Percentiles rank a stretch among this genome's conserved stretches.
phyloP scores from a whole-genome alignment of 2,888 invertebrate species.

The Amphimallon solstitiale region DNA sequence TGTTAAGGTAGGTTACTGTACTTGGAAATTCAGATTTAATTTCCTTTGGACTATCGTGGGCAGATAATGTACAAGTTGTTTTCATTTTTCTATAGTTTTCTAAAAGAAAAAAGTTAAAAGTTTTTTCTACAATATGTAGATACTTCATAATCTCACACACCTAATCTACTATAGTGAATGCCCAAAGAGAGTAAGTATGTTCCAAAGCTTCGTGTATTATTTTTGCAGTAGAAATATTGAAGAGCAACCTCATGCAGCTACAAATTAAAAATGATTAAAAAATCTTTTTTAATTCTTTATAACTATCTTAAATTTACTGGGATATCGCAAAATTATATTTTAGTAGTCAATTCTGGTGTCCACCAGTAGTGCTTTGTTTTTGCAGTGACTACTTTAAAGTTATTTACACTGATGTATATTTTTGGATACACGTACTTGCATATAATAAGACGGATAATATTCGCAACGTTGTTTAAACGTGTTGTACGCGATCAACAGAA shows the following conservation, averaged over 20 bases:
- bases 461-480: too few relatives aligned
- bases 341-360: too few relatives aligned
- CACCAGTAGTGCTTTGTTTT: too few relatives aligned
- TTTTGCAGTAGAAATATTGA: slow-evolving; percentile 77
- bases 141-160: neutral
- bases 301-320: slow-evolving; percentile 18
- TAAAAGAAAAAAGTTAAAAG: slow-evolving; percentile 1
- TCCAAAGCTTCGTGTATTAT: slow-evolving; percentile 54
- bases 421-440: too few relatives aligned
- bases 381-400: too few relatives aligned
- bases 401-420: too few relatives aligned
- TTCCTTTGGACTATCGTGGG: neutral
- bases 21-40: neutral
- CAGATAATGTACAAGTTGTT: slow-evolving; percentile 7
- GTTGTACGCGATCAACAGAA: too few relatives aligned
- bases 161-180: slow-evolving; percentile 28
- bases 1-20: slow-evolving; percentile 40
- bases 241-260: slow-evolving; percentile 79
- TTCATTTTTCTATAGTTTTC: slow-evolving; percentile 24
- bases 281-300: too few relatives aligned
- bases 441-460: too few relatives aligned
- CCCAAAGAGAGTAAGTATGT: slow-evolving; percentile 31
- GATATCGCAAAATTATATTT: too few relatives aligned
- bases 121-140: slow-evolving; percentile 26
- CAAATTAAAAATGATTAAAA: slow-evolving; percentile 49